phyloP scores from a whole-genome alignment of 2,888 invertebrate genomes.

The Eulithis testata region DNA sequence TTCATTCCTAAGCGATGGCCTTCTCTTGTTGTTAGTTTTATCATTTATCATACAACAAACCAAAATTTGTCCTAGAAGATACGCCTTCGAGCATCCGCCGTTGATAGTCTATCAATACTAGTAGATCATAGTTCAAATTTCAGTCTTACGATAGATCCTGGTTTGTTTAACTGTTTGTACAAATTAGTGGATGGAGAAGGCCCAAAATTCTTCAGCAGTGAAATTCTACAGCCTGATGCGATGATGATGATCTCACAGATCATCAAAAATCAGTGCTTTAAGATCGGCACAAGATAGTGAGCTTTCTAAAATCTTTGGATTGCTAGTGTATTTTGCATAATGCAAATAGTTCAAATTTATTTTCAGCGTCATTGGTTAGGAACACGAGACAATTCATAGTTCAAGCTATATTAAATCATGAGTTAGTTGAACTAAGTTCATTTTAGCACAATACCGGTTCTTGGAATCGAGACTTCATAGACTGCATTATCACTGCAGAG shows the following conservation, averaged over 20 bases:
- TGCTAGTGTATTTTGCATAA: too few relatives aligned
- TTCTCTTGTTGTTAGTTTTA: conserved; percentile 32
- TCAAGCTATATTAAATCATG: not conserved
- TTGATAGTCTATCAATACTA: conserved; percentile 30
- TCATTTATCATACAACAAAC: conserved; percentile 28
- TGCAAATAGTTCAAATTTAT: too few relatives aligned
- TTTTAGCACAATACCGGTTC: not conserved
- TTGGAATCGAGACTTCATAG: not conserved
- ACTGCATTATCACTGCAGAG: conserved; percentile 16
- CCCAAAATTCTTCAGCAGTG: too few relatives aligned
- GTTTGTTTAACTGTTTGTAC: too few relatives aligned
- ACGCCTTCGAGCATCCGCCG: conserved; percentile 37
- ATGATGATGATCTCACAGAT: too few relatives aligned
- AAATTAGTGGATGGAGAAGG: too few relatives aligned
- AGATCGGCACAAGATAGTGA: too few relatives aligned
- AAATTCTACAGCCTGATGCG: too few relatives aligned
- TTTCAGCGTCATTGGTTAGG: not conserved
- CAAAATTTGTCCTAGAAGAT: conserved; percentile 39
- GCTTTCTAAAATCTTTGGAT: too few relatives aligned
- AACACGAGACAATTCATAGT: not conserved
- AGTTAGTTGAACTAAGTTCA: not conserved
- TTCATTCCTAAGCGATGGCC: conserved; percentile 23
- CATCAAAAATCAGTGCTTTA: too few relatives aligned
- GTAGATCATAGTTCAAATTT: conserved; percentile 11
- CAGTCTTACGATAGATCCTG: not conserved